Conservation (phyloP, 2,797 vertebrate genomes). For the Orestias chungarensis region DNA sequence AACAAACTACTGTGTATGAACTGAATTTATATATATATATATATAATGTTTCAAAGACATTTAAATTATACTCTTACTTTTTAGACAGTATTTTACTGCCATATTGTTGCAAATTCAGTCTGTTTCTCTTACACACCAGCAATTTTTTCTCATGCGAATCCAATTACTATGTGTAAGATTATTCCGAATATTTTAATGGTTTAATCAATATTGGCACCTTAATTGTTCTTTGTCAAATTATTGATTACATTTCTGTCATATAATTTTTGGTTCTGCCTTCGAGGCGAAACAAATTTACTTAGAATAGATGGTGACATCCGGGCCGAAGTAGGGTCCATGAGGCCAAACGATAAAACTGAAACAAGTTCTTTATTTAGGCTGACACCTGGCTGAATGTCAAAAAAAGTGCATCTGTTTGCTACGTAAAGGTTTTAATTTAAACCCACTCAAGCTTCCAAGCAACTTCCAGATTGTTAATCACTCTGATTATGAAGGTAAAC, state of each 20-base stretch:
- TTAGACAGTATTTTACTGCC: background rate
- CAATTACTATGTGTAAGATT: background rate
- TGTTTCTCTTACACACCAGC: constrained; percentile 1
- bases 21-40: background rate
- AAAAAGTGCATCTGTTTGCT: background rate
- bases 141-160: background rate
- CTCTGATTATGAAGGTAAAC: constrained; percentile 15
- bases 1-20: background rate
- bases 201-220: background rate
- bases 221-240: background rate
- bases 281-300: background rate
- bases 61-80: background rate
- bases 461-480: constrained; percentile 8
- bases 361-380: background rate
- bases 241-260: background rate
- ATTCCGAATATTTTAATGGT: constrained; percentile 5
- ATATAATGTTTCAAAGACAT: background rate
- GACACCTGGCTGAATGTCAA: background rate
- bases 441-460: background rate
- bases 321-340: background rate
- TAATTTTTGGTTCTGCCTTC: background rate
- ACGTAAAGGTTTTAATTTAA: constrained; percentile 1
- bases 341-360: background rate
- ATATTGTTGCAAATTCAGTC: background rate
- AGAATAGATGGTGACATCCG: background rate